Evolutionary conservation across 2,888 invertebrate genomes (phyloP), one percentile per base, ranked within the genome.

Genomic region (Tholera decimalis): DNA sequence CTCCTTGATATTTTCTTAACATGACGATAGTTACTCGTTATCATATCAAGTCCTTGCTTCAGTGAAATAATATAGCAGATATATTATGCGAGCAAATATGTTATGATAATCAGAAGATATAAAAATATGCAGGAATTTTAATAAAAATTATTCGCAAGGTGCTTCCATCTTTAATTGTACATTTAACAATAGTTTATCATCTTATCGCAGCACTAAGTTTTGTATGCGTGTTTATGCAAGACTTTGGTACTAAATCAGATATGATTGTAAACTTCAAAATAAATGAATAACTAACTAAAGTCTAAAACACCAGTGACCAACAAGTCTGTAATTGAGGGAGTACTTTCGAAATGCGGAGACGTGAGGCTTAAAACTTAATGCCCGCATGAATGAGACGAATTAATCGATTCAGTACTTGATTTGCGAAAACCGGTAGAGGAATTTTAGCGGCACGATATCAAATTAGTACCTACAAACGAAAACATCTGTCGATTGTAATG

Each of bases 381-480:
- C 62, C 60, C 76, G 76, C 64, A 73, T 73, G 59, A 75, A 57
- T 75, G 73, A 64, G 59, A 64, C 59, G 53, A 70, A 75, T 73
- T 65, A 65, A 65, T 75, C 56, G 43, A 54, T 56, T 43, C 24
- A 59, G 60, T 76, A 74, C 61, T 57, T 56, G 47, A 59, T 74
- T 69, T 4, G 13, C 44, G 22, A 53, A 57, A 72, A 73, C 63
- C 63, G 63, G 69, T 51, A 41, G 28, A 62, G 22, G 55, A 60
- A 60, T 60, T 58, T 67, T 47, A 60, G 35, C 49, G 44, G 47
- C 18, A 39, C 15, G 44, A 33, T 33, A 54, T 30, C 57, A 54
- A 73, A 62, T 62, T 68, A 30, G 54, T 47, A 44, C n/a, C n/a
- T n/a, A n/a, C 20, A 24, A 30, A 30, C 43, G 53, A 30, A 53